phyloP scores from a whole-genome alignment of 2,113 vertebrate genomes.

The Pleuronectes platessa region DNA sequence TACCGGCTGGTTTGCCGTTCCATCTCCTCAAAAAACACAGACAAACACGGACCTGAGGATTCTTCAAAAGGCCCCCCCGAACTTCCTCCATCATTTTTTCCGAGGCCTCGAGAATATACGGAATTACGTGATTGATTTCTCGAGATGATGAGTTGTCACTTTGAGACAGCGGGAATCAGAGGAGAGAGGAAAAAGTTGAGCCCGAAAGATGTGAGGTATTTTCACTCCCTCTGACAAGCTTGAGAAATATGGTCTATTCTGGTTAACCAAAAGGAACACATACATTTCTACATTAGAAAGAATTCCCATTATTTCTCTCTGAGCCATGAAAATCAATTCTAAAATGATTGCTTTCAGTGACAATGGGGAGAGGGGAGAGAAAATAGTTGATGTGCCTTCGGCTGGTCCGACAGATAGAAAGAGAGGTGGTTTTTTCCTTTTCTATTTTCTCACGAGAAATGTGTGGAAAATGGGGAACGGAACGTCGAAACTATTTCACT shows the following conservation, averaged over 20 bases:
- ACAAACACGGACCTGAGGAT: constrained; percentile 64
- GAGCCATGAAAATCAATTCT: constrained; percentile 99
- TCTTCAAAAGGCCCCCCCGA: constrained; percentile 52
- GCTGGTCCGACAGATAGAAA: constrained; percentile 90
- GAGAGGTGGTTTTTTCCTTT: constrained; percentile 80
- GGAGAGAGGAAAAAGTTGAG: constrained; percentile 65
- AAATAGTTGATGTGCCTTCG: constrained; percentile 90
- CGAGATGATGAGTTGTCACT: constrained; percentile 81
- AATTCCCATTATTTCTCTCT: constrained; percentile 99
- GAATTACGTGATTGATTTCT: constrained; percentile 81
- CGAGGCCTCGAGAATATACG: constrained; percentile 59
- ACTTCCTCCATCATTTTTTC: constrained; percentile 66
- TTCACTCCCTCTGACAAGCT: constrained; percentile 89
- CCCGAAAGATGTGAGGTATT: constrained; percentile 79
- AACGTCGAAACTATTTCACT: constrained; percentile 75
- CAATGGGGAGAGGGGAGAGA: constrained; percentile 73
- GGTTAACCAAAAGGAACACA: constrained; percentile 99
- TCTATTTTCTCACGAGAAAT: constrained; percentile 83
- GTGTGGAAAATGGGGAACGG: constrained; percentile 72
- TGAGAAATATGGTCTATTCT: constrained; percentile 98
- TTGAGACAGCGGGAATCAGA: constrained; percentile 72
- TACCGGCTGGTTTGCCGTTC: constrained; percentile 59
- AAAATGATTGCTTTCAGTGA: constrained; percentile 95
- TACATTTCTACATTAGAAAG: constrained; percentile 97
- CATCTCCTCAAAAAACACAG: constrained; percentile 61